Evolutionary conservation across 2,113 vertebrate genomes (phyloP).

Genomic region (Lophotis ruficrista): DNA sequence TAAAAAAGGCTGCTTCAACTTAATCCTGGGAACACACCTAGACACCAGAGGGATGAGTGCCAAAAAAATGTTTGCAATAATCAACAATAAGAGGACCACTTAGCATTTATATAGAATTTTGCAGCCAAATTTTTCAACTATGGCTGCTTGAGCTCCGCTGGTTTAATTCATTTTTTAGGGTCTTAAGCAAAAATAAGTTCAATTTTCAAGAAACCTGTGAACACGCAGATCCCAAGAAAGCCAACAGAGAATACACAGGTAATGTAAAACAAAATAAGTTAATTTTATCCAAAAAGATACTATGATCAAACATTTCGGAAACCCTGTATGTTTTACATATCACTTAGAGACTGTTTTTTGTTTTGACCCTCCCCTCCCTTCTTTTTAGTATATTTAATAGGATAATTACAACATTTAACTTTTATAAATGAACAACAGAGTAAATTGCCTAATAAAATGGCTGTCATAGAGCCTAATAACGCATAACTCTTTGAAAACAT

Average conservation of each 20-base stretch:
- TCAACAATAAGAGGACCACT: neutral
- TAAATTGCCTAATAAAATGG: constrained; percentile 23
- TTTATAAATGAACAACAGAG: constrained; percentile 6
- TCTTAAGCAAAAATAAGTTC: neutral
- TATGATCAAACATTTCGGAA: neutral
- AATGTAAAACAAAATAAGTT: neutral
- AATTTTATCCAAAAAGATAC: neutral
- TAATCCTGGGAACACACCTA: neutral
- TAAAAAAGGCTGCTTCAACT: neutral
- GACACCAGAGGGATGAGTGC: neutral
- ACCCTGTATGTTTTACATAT: neutral
- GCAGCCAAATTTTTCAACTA: neutral
- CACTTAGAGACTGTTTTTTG: neutral
- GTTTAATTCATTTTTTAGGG: neutral
- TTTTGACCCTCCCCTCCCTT: neutral
- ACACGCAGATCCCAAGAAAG: neutral
- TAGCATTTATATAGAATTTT: neutral
- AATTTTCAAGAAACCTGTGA: neutral
- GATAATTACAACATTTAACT: constrained; percentile 53
- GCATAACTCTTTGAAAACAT: constrained; percentile 16
- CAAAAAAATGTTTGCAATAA: neutral
- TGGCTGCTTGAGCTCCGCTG: neutral
- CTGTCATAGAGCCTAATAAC: constrained; percentile 14
- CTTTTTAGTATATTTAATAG: neutral
- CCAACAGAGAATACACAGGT: neutral